Evolutionary conservation across 2,888 invertebrate genomes (phyloP).

Genomic region (Taphrorychus bicolor): DNA sequence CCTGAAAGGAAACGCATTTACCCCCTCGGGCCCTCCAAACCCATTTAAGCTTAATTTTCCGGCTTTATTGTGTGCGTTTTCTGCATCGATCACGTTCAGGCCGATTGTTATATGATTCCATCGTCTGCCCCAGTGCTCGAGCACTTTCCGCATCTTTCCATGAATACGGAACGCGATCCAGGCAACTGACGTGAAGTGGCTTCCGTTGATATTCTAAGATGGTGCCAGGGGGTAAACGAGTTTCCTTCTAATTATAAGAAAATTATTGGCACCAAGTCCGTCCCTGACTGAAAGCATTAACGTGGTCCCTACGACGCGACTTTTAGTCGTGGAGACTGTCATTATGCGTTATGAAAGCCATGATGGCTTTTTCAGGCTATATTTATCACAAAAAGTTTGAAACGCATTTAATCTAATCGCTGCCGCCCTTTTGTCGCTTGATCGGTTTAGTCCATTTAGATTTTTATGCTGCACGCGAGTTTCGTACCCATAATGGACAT

Average conservation of each 20-base stretch:
- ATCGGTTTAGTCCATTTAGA: constrained; percentile 44
- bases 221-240: not conserved
- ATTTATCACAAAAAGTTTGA: constrained; percentile 38
- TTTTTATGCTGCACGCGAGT: constrained; percentile 43
- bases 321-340: constrained; percentile 53
- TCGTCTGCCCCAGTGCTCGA: constrained; percentile 45
- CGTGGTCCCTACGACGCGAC: constrained; percentile 56
- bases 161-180: constrained; percentile 53
- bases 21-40: constrained; percentile 14
- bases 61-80: constrained; percentile 27
- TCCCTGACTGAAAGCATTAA: constrained; percentile 58
- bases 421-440: constrained; percentile 24
- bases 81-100: constrained; percentile 33
- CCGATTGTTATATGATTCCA: constrained; percentile 50
- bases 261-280: not conserved
- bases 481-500: not conserved
- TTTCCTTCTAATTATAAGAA: not conserved
- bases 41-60: constrained; percentile 34
- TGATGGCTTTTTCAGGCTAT: constrained; percentile 17
- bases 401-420: constrained; percentile 34
- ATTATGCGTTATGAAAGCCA: constrained; percentile 56
- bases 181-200: constrained; percentile 61
- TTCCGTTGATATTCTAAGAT: constrained; percentile 38
- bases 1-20: constrained; percentile 5
- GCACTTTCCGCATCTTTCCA: constrained; percentile 45